A percentile compares a stretch with the other conserved stretches of the same genome.
Evolutionary conservation across 2,888 invertebrate genomes (phyloP).

Genomic region (Cryptosula pallasiana): DNA sequence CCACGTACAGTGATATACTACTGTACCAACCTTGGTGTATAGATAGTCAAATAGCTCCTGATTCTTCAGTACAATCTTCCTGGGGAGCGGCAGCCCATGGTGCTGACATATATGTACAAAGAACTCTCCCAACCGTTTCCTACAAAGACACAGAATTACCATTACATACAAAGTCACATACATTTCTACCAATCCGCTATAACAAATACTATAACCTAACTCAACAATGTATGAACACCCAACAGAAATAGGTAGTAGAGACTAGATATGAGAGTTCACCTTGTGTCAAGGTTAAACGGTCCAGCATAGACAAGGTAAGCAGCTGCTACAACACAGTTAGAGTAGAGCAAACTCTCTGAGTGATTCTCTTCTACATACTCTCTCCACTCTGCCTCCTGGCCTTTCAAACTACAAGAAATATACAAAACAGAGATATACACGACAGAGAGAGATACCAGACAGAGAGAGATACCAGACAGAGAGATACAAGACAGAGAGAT

Average conservation of each 20-base stretch:
- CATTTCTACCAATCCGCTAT: no score
- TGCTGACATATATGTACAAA: constrained; percentile 50
- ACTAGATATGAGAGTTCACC: no score
- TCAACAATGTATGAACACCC: no score
- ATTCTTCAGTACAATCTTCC: constrained; percentile 43
- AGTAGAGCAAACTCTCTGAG: constrained; percentile 45
- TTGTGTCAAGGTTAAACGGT: constrained; percentile 45
- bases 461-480: no score
- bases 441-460: no score
- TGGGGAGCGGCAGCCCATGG: constrained; percentile 44
- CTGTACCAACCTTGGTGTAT: constrained; percentile 38
- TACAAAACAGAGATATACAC: no score
- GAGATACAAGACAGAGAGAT: no score
- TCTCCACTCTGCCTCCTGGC: constrained; percentile 48
- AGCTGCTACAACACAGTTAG: constrained; percentile 50
- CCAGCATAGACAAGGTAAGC: constrained; percentile 51
- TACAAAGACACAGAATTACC: no score
- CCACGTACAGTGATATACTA: no score
- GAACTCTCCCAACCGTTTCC: constrained; percentile 47
- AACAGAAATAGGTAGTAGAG: no score
- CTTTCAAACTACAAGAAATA: constrained; percentile 41
- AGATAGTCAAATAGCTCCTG: constrained; percentile 45
- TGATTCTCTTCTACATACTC: constrained; percentile 46
- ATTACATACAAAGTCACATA: no score
- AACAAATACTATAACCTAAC: no score